Evolutionary conservation across 2,888 invertebrate species (phyloP).

Genomic region (Lagria hirta): DNA sequence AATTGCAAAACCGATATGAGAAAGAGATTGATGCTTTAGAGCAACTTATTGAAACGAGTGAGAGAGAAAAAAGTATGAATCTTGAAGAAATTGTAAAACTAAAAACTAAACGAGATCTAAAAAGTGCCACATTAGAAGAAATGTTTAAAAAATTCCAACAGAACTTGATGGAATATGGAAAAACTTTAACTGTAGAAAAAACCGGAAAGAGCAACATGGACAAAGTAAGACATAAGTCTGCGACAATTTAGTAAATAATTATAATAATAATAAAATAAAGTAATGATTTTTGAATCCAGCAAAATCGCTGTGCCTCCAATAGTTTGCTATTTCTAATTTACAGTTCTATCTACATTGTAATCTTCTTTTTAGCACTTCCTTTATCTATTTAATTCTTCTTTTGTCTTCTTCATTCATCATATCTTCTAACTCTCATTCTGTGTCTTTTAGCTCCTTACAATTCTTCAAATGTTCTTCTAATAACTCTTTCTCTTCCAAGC

Average conservation of each 20-base stretch:
- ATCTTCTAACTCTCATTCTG: no score
- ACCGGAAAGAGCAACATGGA: slow-evolving; percentile 7
- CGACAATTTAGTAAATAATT: neutral
- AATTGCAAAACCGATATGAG: slow-evolving; percentile 8
- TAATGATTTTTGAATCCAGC: no score
- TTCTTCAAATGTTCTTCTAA: no score
- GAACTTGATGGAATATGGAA: neutral
- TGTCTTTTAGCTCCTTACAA: no score
- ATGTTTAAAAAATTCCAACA: slow-evolving; percentile 1
- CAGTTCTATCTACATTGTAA: no score
- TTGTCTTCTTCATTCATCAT: no score
- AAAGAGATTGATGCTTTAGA: slow-evolving; percentile 9
- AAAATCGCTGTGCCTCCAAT: no score
- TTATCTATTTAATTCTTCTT: neutral
- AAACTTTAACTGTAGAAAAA: slow-evolving; percentile 1
- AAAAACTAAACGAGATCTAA: neutral
- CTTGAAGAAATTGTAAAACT: slow-evolving; percentile 1
- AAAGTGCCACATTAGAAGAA: neutral
- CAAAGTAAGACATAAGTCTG: neutral
- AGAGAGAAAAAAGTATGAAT: neutral
- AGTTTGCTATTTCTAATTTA: no score
- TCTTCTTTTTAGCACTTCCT: no score
- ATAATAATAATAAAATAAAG: slow-evolving; percentile 1
- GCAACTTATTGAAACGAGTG: slow-evolving; percentile 1
- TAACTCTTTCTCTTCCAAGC: no score